phyloP scores from a whole-genome alignment of 2,888 invertebrate species.

The Hydriomena furcata region DNA sequence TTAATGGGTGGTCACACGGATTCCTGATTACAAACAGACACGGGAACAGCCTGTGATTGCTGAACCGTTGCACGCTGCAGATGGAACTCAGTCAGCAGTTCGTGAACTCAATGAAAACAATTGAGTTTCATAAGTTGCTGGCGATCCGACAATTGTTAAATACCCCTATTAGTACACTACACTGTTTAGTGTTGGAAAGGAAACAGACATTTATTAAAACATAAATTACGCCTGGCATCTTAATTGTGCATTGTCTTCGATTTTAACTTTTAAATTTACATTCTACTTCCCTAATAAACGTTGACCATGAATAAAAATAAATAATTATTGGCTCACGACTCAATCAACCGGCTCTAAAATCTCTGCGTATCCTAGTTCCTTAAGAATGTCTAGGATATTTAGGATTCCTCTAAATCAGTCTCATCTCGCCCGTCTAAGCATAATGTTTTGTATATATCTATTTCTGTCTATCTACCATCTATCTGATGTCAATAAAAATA shows the following conservation, averaged over 20 bases:
- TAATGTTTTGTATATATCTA: too few relatives aligned
- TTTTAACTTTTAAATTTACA: conserved; percentile 5
- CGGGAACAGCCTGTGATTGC: conserved; percentile 43
- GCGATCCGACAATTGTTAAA: conserved; percentile 10
- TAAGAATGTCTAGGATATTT: too few relatives aligned
- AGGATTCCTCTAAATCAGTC: too few relatives aligned
- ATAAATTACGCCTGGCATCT: not conserved
- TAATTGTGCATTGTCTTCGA: conserved; percentile 2
- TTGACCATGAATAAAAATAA: too few relatives aligned
- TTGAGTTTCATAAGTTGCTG: conserved; percentile 18
- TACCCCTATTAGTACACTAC: not conserved
- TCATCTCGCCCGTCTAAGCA: too few relatives aligned
- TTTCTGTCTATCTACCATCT: not conserved
- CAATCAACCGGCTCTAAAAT: too few relatives aligned
- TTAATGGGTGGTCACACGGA: conserved; percentile 54
- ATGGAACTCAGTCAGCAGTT: conserved; percentile 29
- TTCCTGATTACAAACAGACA: conserved; percentile 59
- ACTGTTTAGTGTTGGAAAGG: conserved; percentile 5
- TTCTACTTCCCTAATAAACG: too few relatives aligned
- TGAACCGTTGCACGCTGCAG: conserved; percentile 31
- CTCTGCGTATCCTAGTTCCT: too few relatives aligned
- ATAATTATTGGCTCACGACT: too few relatives aligned
- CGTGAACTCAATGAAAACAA: conserved; percentile 21
- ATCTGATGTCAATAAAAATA: not conserved
- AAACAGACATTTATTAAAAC: conserved; percentile 4